phyloP scores from a whole-genome alignment of 1,140 invertebrate genomes.

The Helicorthomorpha holstii region DNA sequence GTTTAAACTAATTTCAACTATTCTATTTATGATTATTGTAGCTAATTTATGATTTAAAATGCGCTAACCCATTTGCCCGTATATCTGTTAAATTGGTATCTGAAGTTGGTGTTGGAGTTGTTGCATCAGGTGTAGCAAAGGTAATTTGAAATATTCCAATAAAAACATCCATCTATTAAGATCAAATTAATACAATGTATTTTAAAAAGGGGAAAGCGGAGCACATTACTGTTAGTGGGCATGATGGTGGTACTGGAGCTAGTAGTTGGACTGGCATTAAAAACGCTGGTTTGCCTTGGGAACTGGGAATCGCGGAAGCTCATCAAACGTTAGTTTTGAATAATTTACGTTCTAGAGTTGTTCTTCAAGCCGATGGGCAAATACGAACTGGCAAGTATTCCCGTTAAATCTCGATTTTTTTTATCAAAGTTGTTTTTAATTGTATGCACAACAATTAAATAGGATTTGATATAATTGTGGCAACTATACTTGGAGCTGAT shows the following conservation, averaged over 20 bases:
- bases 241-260: slow-evolving; percentile 95
- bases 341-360: slow-evolving; percentile 81
- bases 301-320: slow-evolving; percentile 90
- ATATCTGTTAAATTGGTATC: slow-evolving; percentile 97
- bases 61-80: slow-evolving; percentile 83
- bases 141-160: slow-evolving; percentile 30
- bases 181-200: neutral
- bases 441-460: neutral
- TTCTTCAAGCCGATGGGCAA: slow-evolving; percentile 89
- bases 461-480: slow-evolving; percentile 92
- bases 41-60: slow-evolving; percentile 96
- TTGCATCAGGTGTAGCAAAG: slow-evolving; percentile 95
- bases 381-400: slow-evolving; percentile 53
- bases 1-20: slow-evolving; percentile 2
- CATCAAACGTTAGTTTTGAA: slow-evolving; percentile 90
- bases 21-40: slow-evolving; percentile 16
- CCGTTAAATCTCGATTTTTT: too few relatives aligned
- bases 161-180: neutral
- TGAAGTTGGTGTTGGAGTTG: slow-evolving; percentile 94
- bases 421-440: slow-evolving; percentile 6
- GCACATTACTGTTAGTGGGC: slow-evolving; percentile 95
- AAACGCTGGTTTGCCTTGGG: slow-evolving; percentile 91
- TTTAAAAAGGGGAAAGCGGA: slow-evolving; percentile 74
- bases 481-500: slow-evolving; percentile 87
- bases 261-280: slow-evolving; percentile 92